Percentiles rank a stretch among this genome's conserved stretches.
Conservation (phyloP, 1,140 invertebrate species). For the Riptortus pedestris region DNA sequence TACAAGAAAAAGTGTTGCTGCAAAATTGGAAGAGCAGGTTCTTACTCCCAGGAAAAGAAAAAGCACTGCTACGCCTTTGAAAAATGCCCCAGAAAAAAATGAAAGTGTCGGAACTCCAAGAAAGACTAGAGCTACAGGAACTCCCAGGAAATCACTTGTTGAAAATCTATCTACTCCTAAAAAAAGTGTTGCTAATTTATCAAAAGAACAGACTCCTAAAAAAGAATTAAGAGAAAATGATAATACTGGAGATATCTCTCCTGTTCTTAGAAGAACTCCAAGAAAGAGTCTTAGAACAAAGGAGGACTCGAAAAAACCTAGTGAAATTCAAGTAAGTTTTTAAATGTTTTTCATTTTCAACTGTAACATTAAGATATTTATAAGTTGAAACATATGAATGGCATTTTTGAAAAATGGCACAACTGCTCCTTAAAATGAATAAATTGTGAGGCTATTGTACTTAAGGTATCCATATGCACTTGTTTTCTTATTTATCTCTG, state of each 20-base stretch:
- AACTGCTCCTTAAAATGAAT: too few relatives aligned
- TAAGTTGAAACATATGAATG: too few relatives aligned
- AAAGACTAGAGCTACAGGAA: not conserved
- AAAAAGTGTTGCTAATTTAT: not conserved
- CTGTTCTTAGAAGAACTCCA: not conserved
- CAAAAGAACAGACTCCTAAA: not conserved
- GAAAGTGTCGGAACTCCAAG: not conserved
- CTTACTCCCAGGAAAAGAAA: not conserved
- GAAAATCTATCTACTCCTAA: not conserved
- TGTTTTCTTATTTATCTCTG: too few relatives aligned
- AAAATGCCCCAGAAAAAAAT: not conserved
- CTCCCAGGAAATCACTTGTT: not conserved
- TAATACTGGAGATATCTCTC: not conserved
- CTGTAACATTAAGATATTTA: too few relatives aligned
- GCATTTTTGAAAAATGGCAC: too few relatives aligned
- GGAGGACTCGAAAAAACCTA: not conserved
- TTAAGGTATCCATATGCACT: too few relatives aligned
- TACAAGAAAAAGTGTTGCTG: not conserved
- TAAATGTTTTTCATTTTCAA: too few relatives aligned
- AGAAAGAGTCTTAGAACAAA: not conserved
- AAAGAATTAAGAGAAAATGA: not conserved
- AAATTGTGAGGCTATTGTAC: too few relatives aligned
- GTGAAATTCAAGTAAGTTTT: too few relatives aligned
- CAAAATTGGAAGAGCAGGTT: not conserved
- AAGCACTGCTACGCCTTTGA: not conserved